Evolutionary conservation across 2,113 vertebrate species (phyloP).

Genomic region (Odocoileus hemionus): DNA sequence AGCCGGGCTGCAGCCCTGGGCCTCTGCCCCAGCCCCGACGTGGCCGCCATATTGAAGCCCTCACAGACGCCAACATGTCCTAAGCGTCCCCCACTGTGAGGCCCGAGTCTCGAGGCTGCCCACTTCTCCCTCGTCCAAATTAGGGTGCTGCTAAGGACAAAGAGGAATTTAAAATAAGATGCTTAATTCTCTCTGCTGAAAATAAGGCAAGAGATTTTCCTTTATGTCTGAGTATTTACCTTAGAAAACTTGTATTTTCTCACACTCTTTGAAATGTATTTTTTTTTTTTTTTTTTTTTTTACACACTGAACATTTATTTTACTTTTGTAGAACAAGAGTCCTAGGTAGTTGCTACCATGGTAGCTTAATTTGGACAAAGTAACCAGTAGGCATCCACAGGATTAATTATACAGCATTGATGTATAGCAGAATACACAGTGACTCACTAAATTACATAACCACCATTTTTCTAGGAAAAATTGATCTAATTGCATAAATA

Average conservation of each 20-base stretch:
- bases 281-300: too few relatives aligned
- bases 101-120: not conserved
- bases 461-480: not conserved
- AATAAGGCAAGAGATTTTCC: not conserved
- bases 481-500: conserved; percentile 16
- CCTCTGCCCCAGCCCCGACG: not conserved
- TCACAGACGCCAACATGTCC: not conserved
- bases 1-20: not conserved
- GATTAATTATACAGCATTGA: not conserved
- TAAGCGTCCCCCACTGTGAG: not conserved
- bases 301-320: not conserved
- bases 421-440: not conserved
- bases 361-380: not conserved
- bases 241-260: not conserved
- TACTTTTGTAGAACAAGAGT: not conserved
- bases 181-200: not conserved
- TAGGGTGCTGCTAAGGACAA: not conserved
- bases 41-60: not conserved
- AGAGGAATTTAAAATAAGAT: not conserved
- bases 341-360: not conserved
- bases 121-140: not conserved
- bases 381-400: conserved; percentile 2
- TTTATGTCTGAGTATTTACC: not conserved
- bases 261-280: not conserved
- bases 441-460: not conserved